phyloP scores from a whole-genome alignment of 2,797 vertebrate genomes.

The Ceryle rudis region DNA sequence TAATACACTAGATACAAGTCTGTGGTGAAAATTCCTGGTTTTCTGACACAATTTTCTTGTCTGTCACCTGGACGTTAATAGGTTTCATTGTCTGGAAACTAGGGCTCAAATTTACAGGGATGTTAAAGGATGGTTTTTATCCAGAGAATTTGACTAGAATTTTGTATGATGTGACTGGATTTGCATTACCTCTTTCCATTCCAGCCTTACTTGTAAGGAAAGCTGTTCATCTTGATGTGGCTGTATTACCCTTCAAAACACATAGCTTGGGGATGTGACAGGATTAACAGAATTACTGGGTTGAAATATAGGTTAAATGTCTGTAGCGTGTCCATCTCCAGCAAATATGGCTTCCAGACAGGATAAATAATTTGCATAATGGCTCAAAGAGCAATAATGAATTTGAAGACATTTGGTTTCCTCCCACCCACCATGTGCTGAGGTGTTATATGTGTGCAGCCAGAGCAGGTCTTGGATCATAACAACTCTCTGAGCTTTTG shows the following conservation, averaged over 20 bases:
- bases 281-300: background rate
- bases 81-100: background rate
- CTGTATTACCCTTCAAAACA: background rate
- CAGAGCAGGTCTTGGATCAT: background rate
- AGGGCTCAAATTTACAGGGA: background rate
- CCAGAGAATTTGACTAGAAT: background rate
- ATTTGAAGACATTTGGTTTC: background rate
- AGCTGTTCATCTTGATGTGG: background rate
- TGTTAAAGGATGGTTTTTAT: background rate
- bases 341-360: background rate
- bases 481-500: background rate
- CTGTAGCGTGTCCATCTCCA: background rate
- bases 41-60: background rate
- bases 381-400: background rate
- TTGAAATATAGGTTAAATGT: background rate
- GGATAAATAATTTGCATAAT: background rate
- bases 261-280: background rate
- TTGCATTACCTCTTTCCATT: background rate
- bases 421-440: accelerated
- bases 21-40: background rate
- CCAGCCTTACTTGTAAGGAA: background rate
- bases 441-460: background rate
- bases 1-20: background rate
- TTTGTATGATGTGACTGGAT: background rate
- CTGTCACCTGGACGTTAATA: background rate